Base-by-base conservation (phyloP, 2,888 invertebrate genomes). In the Hipparchia semele region DNA sequence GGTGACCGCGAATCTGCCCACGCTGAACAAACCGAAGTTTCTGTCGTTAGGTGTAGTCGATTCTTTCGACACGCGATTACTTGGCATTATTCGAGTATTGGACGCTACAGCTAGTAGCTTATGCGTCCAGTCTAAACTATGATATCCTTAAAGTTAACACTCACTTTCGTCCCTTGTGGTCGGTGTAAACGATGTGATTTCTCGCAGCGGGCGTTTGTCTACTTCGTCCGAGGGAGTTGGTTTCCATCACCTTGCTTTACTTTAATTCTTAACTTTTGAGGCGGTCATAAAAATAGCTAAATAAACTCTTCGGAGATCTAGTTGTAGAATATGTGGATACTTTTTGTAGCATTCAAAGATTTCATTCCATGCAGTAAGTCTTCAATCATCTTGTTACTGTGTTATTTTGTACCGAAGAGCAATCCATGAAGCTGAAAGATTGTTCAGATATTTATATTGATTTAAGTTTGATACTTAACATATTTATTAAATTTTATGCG, bases 141-240 rank as follows among this genome's bases (percentile, higher is more conserved):
- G 51, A 23, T 13, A 23, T 23, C 12, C 39, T 46, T 59, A 59
- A 59, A 68, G 58, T 23, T 71, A 72, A 76, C 84, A 93, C 94
- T 94, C 79, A 94, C 94, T 94, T 94, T 79, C 94, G 86, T 76
- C 94, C 94, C 79, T 94, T 94, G 76, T 94, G 94, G 77, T 94
- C 94, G 56, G 94, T 94, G 82, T 94, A 94, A 80, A 94, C 90
- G 77, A 94, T 94, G 78, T 94, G 94, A 79, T 94, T 94, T 70
- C 94, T 88, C 2, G 90, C 87, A n/a, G 92, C 86, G 2, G 91
- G 91, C 49, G 87, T 83, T 74, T 89, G 91, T 64, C 90, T 86
- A 71, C 77, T 82, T 70, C 90, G 85, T 73, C 86, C 88, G 74
- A 92, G 79, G 62, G 91, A 87, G 75, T 89, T 89, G 56, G 90